phyloP scores from a whole-genome alignment of 1,140 invertebrate genomes.

The Sycophaga agraensis region DNA sequence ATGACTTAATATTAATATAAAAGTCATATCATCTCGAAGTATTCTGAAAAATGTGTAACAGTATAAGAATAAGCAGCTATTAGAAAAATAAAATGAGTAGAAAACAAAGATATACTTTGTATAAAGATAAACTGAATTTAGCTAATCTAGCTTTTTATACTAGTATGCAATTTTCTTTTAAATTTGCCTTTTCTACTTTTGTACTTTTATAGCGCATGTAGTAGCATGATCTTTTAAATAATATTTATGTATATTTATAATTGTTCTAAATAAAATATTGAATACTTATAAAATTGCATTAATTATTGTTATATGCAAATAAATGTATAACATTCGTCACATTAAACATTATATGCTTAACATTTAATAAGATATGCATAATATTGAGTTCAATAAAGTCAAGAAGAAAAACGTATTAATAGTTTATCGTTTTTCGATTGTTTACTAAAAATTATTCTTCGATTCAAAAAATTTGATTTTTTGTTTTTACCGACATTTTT shows the following conservation, averaged over 20 bases:
- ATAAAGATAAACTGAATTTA: background rate
- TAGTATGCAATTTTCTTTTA: slow-evolving; percentile 11
- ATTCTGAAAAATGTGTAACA: background rate
- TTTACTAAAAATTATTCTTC: slow-evolving; percentile 25
- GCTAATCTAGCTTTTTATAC: slow-evolving; percentile 12
- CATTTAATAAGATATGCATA: too few relatives aligned
- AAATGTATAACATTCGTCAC: too few relatives aligned
- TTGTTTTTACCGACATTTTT: too few relatives aligned
- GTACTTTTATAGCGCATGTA: slow-evolving; percentile 22
- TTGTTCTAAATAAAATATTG: slow-evolving; percentile 21
- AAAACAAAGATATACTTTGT: background rate
- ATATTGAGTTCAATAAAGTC: too few relatives aligned
- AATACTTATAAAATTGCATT: background rate
- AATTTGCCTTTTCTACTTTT: slow-evolving; percentile 28
- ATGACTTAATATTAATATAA: background rate
- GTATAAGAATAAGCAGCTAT: background rate
- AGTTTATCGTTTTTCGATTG: too few relatives aligned
- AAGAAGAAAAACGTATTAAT: too few relatives aligned
- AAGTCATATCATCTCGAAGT: slow-evolving; percentile 6
- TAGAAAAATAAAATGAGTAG: background rate
- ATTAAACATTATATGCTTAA: too few relatives aligned
- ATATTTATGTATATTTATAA: slow-evolving; percentile 16
- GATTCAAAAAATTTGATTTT: too few relatives aligned
- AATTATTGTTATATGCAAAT: too few relatives aligned
- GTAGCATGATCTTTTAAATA: slow-evolving; percentile 2